A percentile compares a stretch with the other conserved stretches of the same genome.
phyloP scores from a whole-genome alignment of 2,888 invertebrate genomes.

The Trissonchulus latispiculum region DNA sequence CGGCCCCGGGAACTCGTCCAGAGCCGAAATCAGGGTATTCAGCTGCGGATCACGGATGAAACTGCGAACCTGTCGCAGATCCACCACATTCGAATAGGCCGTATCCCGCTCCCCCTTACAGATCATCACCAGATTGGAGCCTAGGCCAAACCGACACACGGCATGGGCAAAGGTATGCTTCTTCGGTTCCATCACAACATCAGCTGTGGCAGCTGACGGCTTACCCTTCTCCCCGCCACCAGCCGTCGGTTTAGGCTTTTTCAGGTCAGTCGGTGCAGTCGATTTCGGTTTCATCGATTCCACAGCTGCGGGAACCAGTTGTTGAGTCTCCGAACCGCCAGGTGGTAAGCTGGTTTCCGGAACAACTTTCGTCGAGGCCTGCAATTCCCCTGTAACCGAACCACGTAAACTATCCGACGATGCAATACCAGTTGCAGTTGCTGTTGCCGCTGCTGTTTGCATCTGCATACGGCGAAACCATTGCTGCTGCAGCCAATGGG shows the following conservation, averaged over 20 bases:
- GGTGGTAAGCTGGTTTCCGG: background rate
- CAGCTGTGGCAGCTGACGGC: background rate
- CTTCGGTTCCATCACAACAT: background rate
- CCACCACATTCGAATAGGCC: background rate
- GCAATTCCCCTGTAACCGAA: too few relatives aligned
- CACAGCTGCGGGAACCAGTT: background rate
- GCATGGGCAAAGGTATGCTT: conserved; percentile 7
- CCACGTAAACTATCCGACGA: too few relatives aligned
- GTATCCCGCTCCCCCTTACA: background rate
- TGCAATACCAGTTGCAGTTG: too few relatives aligned
- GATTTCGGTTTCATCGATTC: background rate
- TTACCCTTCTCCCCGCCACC: too few relatives aligned
- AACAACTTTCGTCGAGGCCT: background rate
- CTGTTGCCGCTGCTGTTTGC: too few relatives aligned
- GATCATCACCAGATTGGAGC: background rate
- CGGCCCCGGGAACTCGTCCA: conserved; percentile 15
- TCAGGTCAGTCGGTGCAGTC: background rate
- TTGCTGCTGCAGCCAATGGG: conserved; percentile 14
- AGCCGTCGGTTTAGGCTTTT: background rate
- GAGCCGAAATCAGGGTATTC: background rate
- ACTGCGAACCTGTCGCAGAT: background rate
- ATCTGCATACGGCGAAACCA: background rate
- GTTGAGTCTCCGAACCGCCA: background rate
- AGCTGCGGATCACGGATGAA: background rate
- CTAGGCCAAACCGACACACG: background rate